phyloP scores from a whole-genome alignment of 2,797 vertebrate species.

The Trachops cirrhosus region DNA sequence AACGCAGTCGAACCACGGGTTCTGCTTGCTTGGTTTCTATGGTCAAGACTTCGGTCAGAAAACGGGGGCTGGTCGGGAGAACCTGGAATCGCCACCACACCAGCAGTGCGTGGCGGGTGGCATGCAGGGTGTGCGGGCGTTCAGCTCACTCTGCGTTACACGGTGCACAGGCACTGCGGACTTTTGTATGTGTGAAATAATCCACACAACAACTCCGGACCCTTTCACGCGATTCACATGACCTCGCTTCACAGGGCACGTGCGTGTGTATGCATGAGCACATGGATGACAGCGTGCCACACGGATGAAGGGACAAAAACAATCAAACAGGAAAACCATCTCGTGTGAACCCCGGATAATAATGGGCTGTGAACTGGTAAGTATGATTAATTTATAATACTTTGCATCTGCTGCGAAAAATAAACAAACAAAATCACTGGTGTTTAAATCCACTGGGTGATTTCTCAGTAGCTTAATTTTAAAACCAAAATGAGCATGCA shows the following conservation, averaged over 20 bases:
- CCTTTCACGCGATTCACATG: not conserved
- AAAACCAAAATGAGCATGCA: conserved; percentile 19
- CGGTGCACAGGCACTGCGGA: not conserved
- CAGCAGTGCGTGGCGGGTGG: not conserved
- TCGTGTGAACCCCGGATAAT: not conserved
- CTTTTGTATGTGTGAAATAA: not conserved
- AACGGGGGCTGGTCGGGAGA: not conserved
- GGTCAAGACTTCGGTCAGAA: not conserved
- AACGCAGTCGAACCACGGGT: not conserved
- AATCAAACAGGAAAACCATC: not conserved
- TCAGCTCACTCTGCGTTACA: not conserved
- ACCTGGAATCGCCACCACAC: not conserved
- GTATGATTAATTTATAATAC: not conserved
- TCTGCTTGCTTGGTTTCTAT: not conserved
- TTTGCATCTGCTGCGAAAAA: not conserved
- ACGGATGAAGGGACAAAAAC: not conserved
- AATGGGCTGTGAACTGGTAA: not conserved
- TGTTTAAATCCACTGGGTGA: not conserved
- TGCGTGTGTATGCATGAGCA: too few species aligned
- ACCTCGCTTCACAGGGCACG: not conserved
- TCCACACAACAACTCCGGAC: not conserved
- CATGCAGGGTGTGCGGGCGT: rapidly evolving
- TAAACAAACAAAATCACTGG: not conserved
- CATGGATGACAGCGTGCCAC: too few species aligned
- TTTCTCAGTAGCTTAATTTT: not conserved